These are phyloP conservation scores for Sebastes jordani DNA, from an alignment of 2,797 vertebrate genomes.

Conservation along the genomic window DNA sequence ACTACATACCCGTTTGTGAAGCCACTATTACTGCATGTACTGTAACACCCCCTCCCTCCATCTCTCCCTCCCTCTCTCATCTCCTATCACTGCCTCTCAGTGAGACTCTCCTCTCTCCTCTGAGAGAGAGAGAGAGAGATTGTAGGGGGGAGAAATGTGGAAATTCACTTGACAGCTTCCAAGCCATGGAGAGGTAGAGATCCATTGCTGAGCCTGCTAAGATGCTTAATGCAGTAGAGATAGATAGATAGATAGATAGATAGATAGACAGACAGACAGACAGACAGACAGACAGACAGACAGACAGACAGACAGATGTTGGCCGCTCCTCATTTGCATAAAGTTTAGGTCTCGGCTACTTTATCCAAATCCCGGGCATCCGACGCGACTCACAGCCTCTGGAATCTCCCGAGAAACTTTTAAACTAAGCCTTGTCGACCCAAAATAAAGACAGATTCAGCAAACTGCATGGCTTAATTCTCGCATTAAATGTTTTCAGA, in stretches of 20 bases:
- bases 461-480: too few relatives aligned
- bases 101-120: neutral
- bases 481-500: too few relatives aligned
- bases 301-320: neutral
- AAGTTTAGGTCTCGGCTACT: too few relatives aligned
- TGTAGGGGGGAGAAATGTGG: neutral
- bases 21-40: slow-evolving; percentile 24
- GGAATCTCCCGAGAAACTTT: too few relatives aligned
- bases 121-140: neutral
- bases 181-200: neutral
- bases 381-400: too few relatives aligned
- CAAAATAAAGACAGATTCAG: too few relatives aligned
- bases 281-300: too few relatives aligned
- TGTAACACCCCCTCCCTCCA: neutral
- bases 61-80: neutral
- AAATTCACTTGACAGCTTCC: slow-evolving; percentile 17
- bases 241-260: neutral
- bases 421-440: neutral
- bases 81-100: neutral
- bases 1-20: slow-evolving; percentile 49
- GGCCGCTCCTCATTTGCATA: too few relatives aligned
- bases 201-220: slow-evolving; percentile 4
- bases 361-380: too few relatives aligned
- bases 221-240: neutral
- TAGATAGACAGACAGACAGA: neutral